These are phyloP conservation scores for Seriola dumerili DNA, from an alignment of 2,113 vertebrate species.

Conservation along the genomic window DNA sequence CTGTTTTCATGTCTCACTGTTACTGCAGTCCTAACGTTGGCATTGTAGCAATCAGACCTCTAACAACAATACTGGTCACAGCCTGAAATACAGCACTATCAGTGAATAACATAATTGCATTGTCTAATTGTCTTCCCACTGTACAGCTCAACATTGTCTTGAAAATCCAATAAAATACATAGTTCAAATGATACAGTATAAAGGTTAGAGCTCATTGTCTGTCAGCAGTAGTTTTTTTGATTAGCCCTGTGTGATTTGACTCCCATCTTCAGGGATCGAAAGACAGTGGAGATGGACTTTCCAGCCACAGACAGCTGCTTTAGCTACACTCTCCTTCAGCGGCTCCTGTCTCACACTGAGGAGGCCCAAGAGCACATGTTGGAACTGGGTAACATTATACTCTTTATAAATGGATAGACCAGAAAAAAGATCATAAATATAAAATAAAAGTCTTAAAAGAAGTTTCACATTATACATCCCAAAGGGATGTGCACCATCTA, in stretches of 20 bases:
- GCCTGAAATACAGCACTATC: not conserved
- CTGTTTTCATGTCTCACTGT: constrained; percentile 8
- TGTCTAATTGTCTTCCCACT: constrained; percentile 9
- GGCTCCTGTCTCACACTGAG: constrained; percentile 90
- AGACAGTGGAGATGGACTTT: constrained; percentile 89
- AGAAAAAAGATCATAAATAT: not conserved
- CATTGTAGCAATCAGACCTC: not conserved
- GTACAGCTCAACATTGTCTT: constrained; percentile 9
- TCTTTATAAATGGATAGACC: not conserved
- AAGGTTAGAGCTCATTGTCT: not conserved
- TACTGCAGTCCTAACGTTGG: not conserved
- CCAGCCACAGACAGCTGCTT: constrained; percentile 91
- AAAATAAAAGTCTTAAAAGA: not conserved
- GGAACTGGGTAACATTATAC: constrained; percentile 89
- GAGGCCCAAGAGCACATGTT: constrained; percentile 92
- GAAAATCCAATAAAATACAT: not conserved
- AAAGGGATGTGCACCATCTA: not conserved
- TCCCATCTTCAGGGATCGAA: constrained; percentile 86
- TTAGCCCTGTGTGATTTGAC: constrained; percentile 18
- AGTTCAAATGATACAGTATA: not conserved
- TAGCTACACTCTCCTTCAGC: constrained; percentile 92
- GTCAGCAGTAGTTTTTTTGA: not conserved
- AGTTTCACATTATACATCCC: not conserved
- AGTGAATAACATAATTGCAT: constrained; percentile 1
- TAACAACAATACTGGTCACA: not conserved